Evolutionary conservation across 1,140 invertebrate genomes (phyloP), one percentile per base, ranked within the genome.

Genomic region (Dermatophagoides farinae): DNA sequence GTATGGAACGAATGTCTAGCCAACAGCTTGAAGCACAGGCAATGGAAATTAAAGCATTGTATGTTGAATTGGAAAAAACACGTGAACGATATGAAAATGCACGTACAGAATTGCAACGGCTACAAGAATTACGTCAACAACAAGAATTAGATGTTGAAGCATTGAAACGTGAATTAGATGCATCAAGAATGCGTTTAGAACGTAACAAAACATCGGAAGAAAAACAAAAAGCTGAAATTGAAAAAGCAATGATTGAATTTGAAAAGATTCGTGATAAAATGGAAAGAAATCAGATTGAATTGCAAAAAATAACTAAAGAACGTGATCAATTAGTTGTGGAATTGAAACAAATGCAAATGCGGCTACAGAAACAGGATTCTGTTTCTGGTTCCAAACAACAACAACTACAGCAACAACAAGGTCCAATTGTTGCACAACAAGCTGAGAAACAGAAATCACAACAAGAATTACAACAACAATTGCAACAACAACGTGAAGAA

Each of bases 211-310:
- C 75, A 37, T 73, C 76, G 11, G 82, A 87, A 69, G 84, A 86
- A 55, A 85, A 85, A 67, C 83, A 86, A 68, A 83, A 85, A 66
- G 72, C 77, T 50, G 85, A 88, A 65, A 72, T 86, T 22, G 86
- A 88, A 68, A 74, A 85, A 46, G 79, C 84, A 44, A 79, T 83
- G 68, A 86, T 88, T 68, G 86, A 90, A 68, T 81, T 84, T 63
- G 86, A 88, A 68, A 88, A 88, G 73, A 78, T 86, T 39, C 76
- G 83, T 46, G 86, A 88, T 66, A 77, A 84, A 63, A 81, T 85
- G 68, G 86, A 90, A 67, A 86, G 87, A 74, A 80, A 82, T 0
- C 75, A 82, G 47, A 77, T 80, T 62, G 86, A 88, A 64, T 72
- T 87, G 70, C 81, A 84, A 61, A 77, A 67, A 49, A 61, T 60